Evolutionary conservation across 2,113 vertebrate species (phyloP).

Genomic region (Saguinus imperator): DNA sequence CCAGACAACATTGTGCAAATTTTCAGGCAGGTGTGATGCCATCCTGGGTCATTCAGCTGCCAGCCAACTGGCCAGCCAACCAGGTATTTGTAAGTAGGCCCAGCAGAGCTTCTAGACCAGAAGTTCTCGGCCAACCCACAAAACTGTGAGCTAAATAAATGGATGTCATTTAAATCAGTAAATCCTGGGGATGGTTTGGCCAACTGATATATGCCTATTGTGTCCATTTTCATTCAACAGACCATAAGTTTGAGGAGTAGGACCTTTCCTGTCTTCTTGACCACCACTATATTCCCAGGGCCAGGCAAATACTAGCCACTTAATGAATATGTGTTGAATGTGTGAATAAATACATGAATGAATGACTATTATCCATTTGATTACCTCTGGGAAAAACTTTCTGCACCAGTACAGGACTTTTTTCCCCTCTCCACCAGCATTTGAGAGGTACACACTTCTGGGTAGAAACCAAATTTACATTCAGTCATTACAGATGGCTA

Average conservation of each 20-base stretch:
- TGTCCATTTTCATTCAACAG: background rate
- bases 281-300: background rate
- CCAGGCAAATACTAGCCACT: background rate
- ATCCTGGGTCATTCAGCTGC: background rate
- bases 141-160: background rate
- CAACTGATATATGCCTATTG: background rate
- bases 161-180: background rate
- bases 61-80: background rate
- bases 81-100: accelerated
- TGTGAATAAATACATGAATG: background rate
- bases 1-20: background rate
- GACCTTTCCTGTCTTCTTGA: background rate
- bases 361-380: background rate
- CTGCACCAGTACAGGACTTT: background rate
- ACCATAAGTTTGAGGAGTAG: background rate
- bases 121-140: background rate
- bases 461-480: background rate
- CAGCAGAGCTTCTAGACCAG: background rate
- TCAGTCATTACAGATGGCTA: background rate
- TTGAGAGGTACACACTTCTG: background rate
- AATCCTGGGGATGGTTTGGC: background rate
- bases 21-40: background rate
- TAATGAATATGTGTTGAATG: background rate
- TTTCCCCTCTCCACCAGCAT: background rate
- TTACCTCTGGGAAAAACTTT: background rate